phyloP scores from a whole-genome alignment of 2,888 invertebrate species.

The Cataglyphis rosenhaueri region DNA sequence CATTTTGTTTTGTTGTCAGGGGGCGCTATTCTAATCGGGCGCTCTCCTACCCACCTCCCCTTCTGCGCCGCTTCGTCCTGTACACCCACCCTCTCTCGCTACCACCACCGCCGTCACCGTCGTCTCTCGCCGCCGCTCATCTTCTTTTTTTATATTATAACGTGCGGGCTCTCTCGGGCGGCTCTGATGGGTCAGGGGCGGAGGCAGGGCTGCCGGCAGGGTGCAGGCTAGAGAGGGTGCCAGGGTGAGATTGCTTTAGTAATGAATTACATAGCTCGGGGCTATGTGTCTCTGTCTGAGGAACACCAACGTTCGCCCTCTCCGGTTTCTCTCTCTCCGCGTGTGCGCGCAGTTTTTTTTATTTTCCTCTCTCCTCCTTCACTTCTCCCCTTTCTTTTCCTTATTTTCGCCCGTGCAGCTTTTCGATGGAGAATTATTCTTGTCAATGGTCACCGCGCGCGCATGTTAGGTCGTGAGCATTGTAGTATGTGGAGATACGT shows the following conservation, averaged over 20 bases:
- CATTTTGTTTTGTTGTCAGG: slow-evolving; percentile 82
- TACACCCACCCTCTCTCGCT: slow-evolving; percentile 16
- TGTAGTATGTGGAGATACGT: neutral
- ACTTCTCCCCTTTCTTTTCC: neutral
- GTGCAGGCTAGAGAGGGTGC: slow-evolving; percentile 65
- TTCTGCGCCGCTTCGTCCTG: neutral
- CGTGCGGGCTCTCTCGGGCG: slow-evolving; percentile 70
- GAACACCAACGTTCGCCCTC: slow-evolving; percentile 70
- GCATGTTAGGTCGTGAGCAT: slow-evolving; percentile 29
- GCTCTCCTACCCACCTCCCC: slow-evolving; percentile 42
- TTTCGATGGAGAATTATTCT: slow-evolving; percentile 42
- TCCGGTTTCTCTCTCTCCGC: slow-evolving; percentile 52
- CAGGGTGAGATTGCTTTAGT: slow-evolving; percentile 83
- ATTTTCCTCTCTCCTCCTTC: neutral
- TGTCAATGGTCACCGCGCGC: slow-evolving; percentile 48
- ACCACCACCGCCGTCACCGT: slow-evolving; percentile 5
- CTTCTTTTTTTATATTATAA: slow-evolving; percentile 82
- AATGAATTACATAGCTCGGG: slow-evolving; percentile 84
- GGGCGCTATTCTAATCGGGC: slow-evolving; percentile 68
- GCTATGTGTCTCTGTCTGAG: slow-evolving; percentile 83
- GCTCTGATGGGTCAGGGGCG: slow-evolving; percentile 70
- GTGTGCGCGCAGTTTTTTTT: neutral
- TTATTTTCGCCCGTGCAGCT: slow-evolving; percentile 30
- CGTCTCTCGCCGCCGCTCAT: slow-evolving; percentile 38
- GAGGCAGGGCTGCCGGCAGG: slow-evolving; percentile 67